Percentiles rank a stretch among this genome's conserved stretches.
phyloP scores from a whole-genome alignment of 35 echinoderm and acorn worm species.

The Chiridota heheva region DNA sequence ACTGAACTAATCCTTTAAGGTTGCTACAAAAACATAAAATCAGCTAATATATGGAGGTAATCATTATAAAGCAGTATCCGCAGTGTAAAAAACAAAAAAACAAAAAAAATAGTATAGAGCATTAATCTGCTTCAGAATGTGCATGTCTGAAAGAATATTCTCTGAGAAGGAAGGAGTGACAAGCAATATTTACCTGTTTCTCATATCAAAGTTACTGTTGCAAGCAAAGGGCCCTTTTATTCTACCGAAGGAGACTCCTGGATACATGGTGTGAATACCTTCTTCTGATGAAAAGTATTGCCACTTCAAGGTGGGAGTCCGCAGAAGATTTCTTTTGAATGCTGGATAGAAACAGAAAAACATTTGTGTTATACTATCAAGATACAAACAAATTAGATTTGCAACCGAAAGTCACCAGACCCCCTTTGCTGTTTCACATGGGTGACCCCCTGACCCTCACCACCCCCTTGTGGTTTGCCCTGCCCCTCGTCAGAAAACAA shows the following conservation, averaged over 20 bases:
- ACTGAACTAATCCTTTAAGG: too few relatives aligned
- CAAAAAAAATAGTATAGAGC: too few relatives aligned
- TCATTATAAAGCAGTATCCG: too few relatives aligned
- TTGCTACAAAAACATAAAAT: too few relatives aligned
- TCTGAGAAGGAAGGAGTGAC: background rate
- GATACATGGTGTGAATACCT: constrained; percentile 69
- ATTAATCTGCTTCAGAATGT: too few relatives aligned
- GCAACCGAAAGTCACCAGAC: background rate
- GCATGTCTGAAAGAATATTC: too few relatives aligned
- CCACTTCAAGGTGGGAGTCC: constrained; percentile 85
- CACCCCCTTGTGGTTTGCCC: background rate
- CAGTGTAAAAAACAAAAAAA: too few relatives aligned
- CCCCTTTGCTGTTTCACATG: background rate
- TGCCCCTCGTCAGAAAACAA: background rate
- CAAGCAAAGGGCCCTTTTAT: constrained; percentile 14
- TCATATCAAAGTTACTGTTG: constrained; percentile 53
- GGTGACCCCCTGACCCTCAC: background rate
- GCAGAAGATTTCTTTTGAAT: constrained; percentile 75
- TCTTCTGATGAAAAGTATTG: constrained; percentile 97
- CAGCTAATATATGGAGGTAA: too few relatives aligned
- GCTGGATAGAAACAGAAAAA: constrained; percentile 54
- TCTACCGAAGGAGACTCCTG: constrained; percentile 44
- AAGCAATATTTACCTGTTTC: constrained; percentile 64
- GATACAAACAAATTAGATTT: background rate
- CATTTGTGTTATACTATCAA: background rate